Percentiles rank a stretch among this genome's conserved stretches.
These are phyloP conservation scores for Pangasius krempfi DNA, from an alignment of 2,797 vertebrate species.

Conservation along the genomic window DNA sequence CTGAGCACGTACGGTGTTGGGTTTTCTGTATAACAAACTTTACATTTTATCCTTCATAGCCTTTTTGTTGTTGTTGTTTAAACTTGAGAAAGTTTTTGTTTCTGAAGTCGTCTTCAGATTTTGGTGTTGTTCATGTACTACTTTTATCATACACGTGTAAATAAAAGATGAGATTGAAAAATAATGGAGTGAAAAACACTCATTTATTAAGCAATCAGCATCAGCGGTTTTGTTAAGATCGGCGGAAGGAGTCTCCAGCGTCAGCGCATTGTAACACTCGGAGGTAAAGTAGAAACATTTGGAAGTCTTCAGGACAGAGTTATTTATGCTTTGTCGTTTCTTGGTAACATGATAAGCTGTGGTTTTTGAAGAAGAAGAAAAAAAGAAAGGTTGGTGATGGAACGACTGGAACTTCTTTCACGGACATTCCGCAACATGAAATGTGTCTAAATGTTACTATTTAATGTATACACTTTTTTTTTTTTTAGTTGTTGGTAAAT, in stretches of 20 bases:
- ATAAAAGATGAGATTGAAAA: slow-evolving; percentile 73
- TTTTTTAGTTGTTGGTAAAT: too few species aligned
- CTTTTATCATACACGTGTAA: slow-evolving; percentile 74
- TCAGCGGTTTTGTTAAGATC: background rate
- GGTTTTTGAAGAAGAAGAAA: background rate
- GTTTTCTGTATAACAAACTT: slow-evolving; percentile 19
- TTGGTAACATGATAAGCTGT: background rate
- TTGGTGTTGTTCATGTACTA: slow-evolving; percentile 59
- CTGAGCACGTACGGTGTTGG: slow-evolving; percentile 66
- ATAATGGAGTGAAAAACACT: background rate
- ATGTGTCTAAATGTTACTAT: background rate
- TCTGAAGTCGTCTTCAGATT: slow-evolving; percentile 54
- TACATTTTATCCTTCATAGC: background rate
- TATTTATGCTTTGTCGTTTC: background rate
- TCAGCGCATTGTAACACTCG: background rate
- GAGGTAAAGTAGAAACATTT: background rate
- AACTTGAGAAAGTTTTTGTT: slow-evolving; percentile 52
- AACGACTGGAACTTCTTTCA: background rate
- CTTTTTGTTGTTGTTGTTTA: slow-evolving; percentile 44
- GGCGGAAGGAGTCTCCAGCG: background rate
- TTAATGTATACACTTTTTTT: too few species aligned
- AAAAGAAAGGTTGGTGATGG: background rate
- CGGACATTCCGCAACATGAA: background rate
- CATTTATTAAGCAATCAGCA: background rate
- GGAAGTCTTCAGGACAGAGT: background rate